Evolutionary conservation across 2,113 vertebrate species (phyloP), one percentile per base, ranked within the genome.

Genomic region (Uria aalge): DNA sequence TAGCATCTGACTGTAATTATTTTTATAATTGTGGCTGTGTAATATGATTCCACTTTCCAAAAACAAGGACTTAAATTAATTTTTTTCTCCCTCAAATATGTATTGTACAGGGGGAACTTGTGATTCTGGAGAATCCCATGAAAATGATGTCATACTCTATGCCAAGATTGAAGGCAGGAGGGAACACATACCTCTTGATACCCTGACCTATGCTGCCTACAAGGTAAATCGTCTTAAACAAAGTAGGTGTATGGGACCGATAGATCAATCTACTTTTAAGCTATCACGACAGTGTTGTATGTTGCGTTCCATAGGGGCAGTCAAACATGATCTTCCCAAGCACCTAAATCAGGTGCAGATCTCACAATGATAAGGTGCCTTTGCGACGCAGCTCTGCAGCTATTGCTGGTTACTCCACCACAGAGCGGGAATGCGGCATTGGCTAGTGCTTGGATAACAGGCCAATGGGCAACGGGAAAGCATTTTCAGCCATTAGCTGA

Each of bases 51-150:
- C 27, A 71, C 34, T 91, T 96, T 81, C 45, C 79, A 81, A 17
- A 50, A 90, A 43, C 57, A 84, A 43, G 27, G 24, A 21, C 56
- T 89, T 78, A 24, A 81, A 41, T 95, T 81, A 76, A 21, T 68
- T 59, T 62, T 93, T 92, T 90, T 48, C 76, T 77, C 36, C 18
- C 13, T 68, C 72, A 71, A 92, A 88, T 88, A 11, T 86, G 21
- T 91, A 45, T 90, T 84, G 5, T 96, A 10, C 92, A 99, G 99
- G 99, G 79, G 99, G 99, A 23, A 96, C 98, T 48, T 99, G 99
- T 97, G 98, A 99, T 96, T 98, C 99, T 43, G 99, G 99, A 96
- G 98, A 99, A 94, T 99, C 99, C 93, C 99, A 99, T 94, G 99
- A 99, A 76, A 98, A 99, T 32, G 98, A 99, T 85, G 98, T 99